A percentile compares a stretch with the other conserved stretches of the same genome.
phyloP scores from a whole-genome alignment of 2,888 invertebrate genomes.

The Aleiodes alternator region DNA sequence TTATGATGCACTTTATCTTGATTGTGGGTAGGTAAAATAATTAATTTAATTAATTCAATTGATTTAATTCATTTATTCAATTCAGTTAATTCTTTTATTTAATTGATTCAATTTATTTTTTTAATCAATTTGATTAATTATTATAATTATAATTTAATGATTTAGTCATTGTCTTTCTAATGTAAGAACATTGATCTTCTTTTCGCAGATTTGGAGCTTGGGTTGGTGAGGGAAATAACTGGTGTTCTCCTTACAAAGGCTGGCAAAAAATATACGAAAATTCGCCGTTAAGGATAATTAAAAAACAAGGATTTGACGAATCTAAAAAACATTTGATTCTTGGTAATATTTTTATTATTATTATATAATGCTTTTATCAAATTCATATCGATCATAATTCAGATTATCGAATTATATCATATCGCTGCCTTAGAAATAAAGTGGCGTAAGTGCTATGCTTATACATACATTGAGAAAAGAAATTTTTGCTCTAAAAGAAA shows the following conservation, averaged over 20 bases:
- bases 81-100: no score
- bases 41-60: neutral
- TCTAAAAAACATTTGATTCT: slow-evolving; percentile 77
- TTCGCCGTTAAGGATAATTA: slow-evolving; percentile 79
- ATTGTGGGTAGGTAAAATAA: slow-evolving; percentile 81
- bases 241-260: slow-evolving; percentile 93
- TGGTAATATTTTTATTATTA: slow-evolving; percentile 70
- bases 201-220: slow-evolving; percentile 81
- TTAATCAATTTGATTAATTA: no score
- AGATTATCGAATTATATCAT: neutral
- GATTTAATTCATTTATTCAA: no score
- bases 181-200: slow-evolving; percentile 18
- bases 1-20: slow-evolving; percentile 90
- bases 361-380: slow-evolving; percentile 10
- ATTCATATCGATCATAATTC: neutral
- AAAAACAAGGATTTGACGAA: slow-evolving; percentile 72
- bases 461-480: no score
- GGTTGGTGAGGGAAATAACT: slow-evolving; percentile 89
- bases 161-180: neutral
- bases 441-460: no score
- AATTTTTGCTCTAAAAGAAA: no score
- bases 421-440: no score
- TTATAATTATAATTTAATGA: no score
- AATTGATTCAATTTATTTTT: no score
- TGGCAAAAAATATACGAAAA: slow-evolving; percentile 93